phyloP scores from a whole-genome alignment of 92 coral and sea anemone species.

The Porites lobata region DNA sequence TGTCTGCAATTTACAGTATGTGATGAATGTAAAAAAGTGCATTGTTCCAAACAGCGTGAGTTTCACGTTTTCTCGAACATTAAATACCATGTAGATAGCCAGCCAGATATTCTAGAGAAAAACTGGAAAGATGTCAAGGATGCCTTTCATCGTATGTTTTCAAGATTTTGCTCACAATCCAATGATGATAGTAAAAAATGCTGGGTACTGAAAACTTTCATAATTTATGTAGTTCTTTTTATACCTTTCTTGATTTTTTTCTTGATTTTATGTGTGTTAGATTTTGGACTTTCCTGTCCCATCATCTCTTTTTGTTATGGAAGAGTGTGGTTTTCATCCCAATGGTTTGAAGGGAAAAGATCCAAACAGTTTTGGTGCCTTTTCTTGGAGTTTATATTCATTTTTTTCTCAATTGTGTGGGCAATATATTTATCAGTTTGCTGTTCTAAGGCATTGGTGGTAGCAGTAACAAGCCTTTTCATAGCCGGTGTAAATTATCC shows the following conservation, averaged over 20 bases:
- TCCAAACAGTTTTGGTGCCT: background rate
- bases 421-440: background rate
- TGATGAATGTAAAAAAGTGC: background rate
- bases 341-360: too few relatives aligned
- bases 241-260: background rate
- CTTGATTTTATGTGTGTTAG: background rate
- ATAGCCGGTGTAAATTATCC: background rate
- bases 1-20: background rate
- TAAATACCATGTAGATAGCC: background rate
- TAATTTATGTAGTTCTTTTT: background rate
- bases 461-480: background rate
- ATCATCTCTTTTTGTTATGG: background rate
- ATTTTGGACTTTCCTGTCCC: background rate
- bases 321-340: background rate
- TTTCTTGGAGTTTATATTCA: background rate
- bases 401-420: background rate
- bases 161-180: background rate
- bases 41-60: background rate
- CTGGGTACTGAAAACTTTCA: background rate
- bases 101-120: background rate
- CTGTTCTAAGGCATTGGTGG: background rate
- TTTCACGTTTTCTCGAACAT: background rate
- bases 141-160: background rate
- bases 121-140: background rate
- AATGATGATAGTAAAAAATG: background rate